These are phyloP conservation scores for Lophius americanus DNA, from an alignment of 2,797 vertebrate genomes.

Conservation along the genomic window DNA sequence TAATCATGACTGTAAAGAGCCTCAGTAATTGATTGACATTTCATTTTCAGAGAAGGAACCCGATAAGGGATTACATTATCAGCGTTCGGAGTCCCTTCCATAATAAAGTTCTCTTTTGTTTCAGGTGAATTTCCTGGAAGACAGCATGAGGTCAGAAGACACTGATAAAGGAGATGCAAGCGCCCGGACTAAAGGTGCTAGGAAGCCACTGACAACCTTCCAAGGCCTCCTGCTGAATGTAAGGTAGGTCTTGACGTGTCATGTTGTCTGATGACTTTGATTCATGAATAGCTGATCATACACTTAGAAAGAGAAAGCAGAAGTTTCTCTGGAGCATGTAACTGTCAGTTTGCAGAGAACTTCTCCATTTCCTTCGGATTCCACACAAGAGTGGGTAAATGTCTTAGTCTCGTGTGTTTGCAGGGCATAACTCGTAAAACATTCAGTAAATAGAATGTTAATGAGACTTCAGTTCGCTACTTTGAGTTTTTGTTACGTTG, in stretches of 20 bases:
- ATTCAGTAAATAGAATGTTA: too few species aligned
- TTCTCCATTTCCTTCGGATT: neutral
- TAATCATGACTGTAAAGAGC: slow-evolving; percentile 20
- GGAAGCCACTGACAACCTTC: slow-evolving; percentile 91
- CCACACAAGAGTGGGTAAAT: too few species aligned
- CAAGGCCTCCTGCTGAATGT: slow-evolving; percentile 93
- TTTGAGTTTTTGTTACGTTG: too few species aligned
- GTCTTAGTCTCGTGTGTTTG: too few species aligned
- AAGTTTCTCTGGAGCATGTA: neutral
- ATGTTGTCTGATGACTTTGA: neutral
- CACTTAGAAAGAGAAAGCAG: neutral
- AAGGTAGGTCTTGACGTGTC: slow-evolving; percentile 82
- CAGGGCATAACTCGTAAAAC: too few species aligned
- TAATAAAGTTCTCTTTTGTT: slow-evolving; percentile 59
- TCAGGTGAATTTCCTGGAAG: slow-evolving; percentile 88
- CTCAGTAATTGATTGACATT: slow-evolving; percentile 45
- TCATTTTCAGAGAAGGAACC: slow-evolving; percentile 19
- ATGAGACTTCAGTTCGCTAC: too few species aligned
- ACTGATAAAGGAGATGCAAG: slow-evolving; percentile 85
- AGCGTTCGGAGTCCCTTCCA: slow-evolving; percentile 11
- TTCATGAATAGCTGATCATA: too few species aligned
- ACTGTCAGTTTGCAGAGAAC: neutral
- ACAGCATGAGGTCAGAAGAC: slow-evolving; percentile 86
- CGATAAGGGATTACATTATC: slow-evolving; percentile 31
- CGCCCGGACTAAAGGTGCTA: slow-evolving; percentile 83